Evolutionary conservation across 1,140 invertebrate genomes (phyloP).

Genomic region (Reticulitermes speratus): DNA sequence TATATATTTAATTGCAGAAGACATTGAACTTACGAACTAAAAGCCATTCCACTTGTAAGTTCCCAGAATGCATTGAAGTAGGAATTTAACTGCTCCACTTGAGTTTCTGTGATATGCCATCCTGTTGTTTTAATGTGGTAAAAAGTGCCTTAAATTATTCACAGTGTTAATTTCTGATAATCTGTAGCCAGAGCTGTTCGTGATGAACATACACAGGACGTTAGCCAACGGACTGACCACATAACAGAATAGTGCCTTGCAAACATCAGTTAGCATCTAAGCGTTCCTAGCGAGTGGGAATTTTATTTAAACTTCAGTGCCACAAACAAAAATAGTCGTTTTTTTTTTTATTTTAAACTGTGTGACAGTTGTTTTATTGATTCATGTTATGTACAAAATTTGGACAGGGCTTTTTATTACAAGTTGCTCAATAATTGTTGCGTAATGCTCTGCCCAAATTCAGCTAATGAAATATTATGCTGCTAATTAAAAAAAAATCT

Average conservation of each 20-base stretch:
- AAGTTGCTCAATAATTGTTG: too few species aligned
- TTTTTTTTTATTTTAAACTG: too few species aligned
- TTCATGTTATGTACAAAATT: too few species aligned
- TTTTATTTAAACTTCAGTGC: too few species aligned
- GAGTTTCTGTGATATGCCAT: constrained; percentile 18
- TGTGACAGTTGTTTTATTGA: too few species aligned
- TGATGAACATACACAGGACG: neutral
- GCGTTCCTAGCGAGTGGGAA: too few species aligned
- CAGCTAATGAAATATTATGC: too few species aligned
- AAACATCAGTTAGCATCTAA: too few species aligned
- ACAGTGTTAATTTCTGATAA: neutral
- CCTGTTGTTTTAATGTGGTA: constrained; percentile 12
- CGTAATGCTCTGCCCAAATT: too few species aligned
- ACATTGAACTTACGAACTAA: neutral
- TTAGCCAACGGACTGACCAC: neutral
- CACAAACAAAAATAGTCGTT: too few species aligned
- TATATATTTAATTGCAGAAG: neutral
- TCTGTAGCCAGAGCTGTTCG: neutral
- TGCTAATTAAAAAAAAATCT: too few species aligned
- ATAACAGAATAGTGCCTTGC: neutral
- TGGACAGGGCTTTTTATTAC: too few species aligned
- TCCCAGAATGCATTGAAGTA: neutral
- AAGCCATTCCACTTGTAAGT: neutral
- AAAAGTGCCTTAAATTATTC: constrained; percentile 13
- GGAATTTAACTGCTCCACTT: neutral